A percentile compares a stretch with the other conserved stretches of the same genome.
Evolutionary conservation across 1,140 invertebrate genomes (phyloP).

Genomic region (Trichomalopsis sarcophagae): DNA sequence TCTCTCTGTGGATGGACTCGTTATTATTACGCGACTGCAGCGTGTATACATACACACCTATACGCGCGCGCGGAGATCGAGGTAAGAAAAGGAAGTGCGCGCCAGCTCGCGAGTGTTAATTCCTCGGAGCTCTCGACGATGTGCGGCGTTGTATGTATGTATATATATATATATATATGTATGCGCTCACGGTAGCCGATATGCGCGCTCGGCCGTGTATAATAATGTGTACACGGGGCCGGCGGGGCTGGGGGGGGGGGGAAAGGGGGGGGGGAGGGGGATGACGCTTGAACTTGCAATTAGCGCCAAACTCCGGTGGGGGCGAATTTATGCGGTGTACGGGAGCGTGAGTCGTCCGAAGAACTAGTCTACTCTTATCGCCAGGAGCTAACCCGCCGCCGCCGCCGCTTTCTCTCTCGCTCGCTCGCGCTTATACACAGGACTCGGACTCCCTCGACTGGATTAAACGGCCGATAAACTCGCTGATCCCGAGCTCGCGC

Average conservation of each 20-base stretch:
- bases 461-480: slow-evolving; percentile 49
- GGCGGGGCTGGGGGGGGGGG: no score
- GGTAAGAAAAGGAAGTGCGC: slow-evolving; percentile 6
- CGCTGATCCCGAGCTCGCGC: slow-evolving; percentile 21
- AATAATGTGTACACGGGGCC: not conserved
- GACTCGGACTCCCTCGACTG: slow-evolving; percentile 17
- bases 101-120: not conserved
- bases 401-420: not conserved
- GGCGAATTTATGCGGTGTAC: slow-evolving; percentile 1
- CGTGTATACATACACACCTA: not conserved
- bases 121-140: not conserved
- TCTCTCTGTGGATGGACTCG: not conserved
- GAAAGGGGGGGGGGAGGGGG: not conserved
- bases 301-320: slow-evolving; percentile 22
- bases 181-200: not conserved
- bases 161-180: no score
- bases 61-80: not conserved
- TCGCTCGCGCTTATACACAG: slow-evolving; percentile 11
- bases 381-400: not conserved
- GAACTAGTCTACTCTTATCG: slow-evolving; percentile 37
- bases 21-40: slow-evolving; percentile 10
- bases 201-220: not conserved
- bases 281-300: slow-evolving; percentile 37
- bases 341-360: slow-evolving; percentile 10
- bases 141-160: not conserved